phyloP scores from a whole-genome alignment of 2,113 vertebrate species.

The Cygnus atratus region DNA sequence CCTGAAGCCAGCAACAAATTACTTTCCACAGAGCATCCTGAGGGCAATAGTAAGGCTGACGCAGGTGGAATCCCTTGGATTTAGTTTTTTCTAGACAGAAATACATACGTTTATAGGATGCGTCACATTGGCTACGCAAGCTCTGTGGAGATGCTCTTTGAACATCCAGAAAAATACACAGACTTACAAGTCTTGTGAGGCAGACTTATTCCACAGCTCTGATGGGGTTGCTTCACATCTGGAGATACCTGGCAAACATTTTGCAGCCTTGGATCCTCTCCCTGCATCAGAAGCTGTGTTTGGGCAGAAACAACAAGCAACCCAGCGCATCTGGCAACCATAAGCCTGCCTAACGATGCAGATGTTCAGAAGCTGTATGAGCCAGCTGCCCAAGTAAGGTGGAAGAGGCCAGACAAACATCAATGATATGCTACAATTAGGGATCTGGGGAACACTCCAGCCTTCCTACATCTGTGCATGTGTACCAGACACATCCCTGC shows the following conservation, averaged over 20 bases:
- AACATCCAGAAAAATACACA: neutral
- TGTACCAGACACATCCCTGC: neutral
- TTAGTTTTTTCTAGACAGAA: neutral
- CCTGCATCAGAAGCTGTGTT: neutral
- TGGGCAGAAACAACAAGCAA: neutral
- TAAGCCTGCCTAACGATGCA: neutral
- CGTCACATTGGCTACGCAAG: neutral
- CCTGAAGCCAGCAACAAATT: neutral
- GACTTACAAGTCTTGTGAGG: neutral
- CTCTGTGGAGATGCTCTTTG: neutral
- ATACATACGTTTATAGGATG: neutral
- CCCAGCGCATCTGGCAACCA: neutral
- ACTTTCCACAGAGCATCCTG: neutral
- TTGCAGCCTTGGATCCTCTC: neutral
- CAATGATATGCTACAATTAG: neutral
- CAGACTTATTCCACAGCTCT: neutral
- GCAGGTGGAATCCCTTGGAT: neutral
- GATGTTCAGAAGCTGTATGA: neutral
- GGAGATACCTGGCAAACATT: neutral
- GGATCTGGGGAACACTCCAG: neutral
- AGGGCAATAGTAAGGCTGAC: neutral
- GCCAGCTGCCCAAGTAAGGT: neutral
- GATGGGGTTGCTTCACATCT: neutral
- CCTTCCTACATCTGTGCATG: neutral
- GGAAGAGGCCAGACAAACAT: neutral